Evolutionary conservation across 2,797 vertebrate species (phyloP).

Genomic region (Lepus townsendii): DNA sequence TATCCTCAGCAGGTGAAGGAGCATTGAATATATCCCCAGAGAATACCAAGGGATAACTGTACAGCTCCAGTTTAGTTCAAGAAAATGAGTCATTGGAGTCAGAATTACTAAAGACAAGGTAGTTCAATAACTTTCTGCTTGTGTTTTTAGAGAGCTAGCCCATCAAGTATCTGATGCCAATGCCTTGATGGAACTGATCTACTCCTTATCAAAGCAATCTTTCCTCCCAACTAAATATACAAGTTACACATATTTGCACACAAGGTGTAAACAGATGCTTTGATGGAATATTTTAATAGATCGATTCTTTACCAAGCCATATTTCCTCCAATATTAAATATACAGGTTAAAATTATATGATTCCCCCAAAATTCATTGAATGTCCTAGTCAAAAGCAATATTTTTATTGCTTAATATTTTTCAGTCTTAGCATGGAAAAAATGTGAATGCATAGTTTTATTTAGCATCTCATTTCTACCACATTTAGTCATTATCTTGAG

Average conservation of each 20-base stretch:
- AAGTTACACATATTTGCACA: neutral
- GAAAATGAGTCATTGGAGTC: neutral
- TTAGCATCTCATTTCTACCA: neutral
- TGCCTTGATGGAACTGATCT: neutral
- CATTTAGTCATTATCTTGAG: conserved; percentile 64
- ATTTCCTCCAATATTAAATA: neutral
- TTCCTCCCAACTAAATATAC: neutral
- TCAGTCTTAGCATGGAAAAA: conserved; percentile 12
- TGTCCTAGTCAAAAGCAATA: neutral
- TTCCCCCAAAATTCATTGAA: neutral
- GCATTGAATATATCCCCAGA: too few relatives aligned
- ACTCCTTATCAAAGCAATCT: neutral
- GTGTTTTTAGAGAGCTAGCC: neutral
- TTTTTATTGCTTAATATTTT: conserved; percentile 25
- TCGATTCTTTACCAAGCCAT: neutral
- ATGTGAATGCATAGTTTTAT: neutral
- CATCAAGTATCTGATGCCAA: neutral
- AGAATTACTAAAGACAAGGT: neutral
- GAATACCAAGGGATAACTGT: too few relatives aligned
- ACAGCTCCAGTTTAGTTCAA: neutral
- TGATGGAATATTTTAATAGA: neutral
- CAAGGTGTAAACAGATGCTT: neutral
- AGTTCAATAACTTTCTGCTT: neutral
- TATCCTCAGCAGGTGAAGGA: too few relatives aligned
- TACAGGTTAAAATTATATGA: conserved; percentile 10